phyloP scores from a whole-genome alignment of 2,888 invertebrate species.

The Quadriops clusia region DNA sequence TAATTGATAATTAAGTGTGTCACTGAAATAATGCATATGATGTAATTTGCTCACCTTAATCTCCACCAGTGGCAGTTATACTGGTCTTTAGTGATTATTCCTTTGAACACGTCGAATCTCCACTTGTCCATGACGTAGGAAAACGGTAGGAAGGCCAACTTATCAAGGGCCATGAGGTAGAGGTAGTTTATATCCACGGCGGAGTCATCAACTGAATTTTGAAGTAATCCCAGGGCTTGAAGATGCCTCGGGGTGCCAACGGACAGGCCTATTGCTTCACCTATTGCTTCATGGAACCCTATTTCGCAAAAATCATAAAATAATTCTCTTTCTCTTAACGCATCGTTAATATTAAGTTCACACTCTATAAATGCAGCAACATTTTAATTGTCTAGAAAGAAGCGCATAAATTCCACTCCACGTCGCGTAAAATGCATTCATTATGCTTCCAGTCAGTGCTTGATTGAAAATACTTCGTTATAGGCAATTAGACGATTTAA shows the following conservation, averaged over 20 bases:
- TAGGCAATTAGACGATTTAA: no score
- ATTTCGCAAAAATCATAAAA: no score
- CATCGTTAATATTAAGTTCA: no score
- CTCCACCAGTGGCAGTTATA: slow-evolving; percentile 86
- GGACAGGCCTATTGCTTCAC: slow-evolving; percentile 78
- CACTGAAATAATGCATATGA: slow-evolving; percentile 1
- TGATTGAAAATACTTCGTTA: no score
- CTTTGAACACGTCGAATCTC: slow-evolving; percentile 77
- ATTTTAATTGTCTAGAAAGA: no score
- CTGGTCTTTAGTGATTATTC: slow-evolving; percentile 58
- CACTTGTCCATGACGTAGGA: slow-evolving; percentile 74
- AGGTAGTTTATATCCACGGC: slow-evolving; percentile 77
- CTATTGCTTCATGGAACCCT: slow-evolving; percentile 90
- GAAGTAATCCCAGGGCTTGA: slow-evolving; percentile 68
- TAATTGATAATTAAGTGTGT: background rate
- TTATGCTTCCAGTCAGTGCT: no score
- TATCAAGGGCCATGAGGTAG: slow-evolving; percentile 75
- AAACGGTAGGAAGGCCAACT: slow-evolving; percentile 73
- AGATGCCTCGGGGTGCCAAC: slow-evolving; percentile 76
- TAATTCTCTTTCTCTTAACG: no score
- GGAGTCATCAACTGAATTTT: slow-evolving; percentile 68
- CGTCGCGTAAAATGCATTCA: no score
- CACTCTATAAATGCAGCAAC: no score
- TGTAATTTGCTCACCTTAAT: slow-evolving; percentile 45
- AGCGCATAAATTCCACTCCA: no score